Percentiles rank a stretch among this genome's conserved stretches.
phyloP scores from a whole-genome alignment of 2,113 vertebrate genomes.

The Rhinolophus ferrumequinum region DNA sequence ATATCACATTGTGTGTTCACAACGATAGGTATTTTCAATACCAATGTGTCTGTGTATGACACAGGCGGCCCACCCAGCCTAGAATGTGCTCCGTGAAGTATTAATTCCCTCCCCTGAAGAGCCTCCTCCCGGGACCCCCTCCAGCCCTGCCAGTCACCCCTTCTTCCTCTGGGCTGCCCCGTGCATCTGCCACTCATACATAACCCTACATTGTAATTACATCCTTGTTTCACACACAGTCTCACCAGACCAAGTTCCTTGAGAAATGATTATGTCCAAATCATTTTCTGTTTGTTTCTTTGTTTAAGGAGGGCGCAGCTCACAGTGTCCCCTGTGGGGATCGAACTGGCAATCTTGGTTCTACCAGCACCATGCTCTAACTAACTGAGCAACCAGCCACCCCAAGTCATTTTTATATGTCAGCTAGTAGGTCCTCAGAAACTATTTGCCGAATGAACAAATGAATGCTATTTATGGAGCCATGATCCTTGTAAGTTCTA shows the following conservation, averaged over 20 bases:
- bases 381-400: too few relatives aligned
- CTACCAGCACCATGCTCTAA: too few relatives aligned
- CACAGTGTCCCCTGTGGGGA: too few relatives aligned
- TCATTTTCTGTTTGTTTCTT: background rate
- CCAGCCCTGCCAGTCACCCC: background rate
- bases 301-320: too few relatives aligned
- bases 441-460: background rate
- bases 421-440: conserved; percentile 35
- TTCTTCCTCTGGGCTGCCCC: background rate
- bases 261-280: background rate
- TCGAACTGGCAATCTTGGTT: too few relatives aligned
- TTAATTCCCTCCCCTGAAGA: background rate
- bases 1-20: too few relatives aligned
- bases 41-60: background rate
- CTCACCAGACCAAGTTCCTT: background rate
- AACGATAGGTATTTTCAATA: background rate
- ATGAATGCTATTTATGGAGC: background rate
- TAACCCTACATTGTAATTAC: background rate
- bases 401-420: background rate
- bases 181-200: background rate
- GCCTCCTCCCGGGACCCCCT: background rate
- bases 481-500: background rate
- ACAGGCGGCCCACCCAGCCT: background rate
- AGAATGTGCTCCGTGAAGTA: background rate
- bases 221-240: background rate